phyloP scores from a whole-genome alignment of 2,113 vertebrate genomes.

The Pica pica region DNA sequence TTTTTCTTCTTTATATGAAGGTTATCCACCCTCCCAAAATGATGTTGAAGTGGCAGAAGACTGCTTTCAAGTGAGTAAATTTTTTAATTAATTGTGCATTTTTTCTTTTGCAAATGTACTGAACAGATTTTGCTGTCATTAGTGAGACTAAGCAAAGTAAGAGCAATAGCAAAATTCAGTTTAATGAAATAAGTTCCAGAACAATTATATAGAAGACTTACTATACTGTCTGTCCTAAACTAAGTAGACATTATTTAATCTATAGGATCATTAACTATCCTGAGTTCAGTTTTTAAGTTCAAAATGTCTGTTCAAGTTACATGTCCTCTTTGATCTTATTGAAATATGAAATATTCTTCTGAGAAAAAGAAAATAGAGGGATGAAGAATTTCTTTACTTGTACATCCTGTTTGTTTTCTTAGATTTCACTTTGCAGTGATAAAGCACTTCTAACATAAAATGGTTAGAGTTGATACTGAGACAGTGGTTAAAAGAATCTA shows the following conservation, averaged over 20 bases:
- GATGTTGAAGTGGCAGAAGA: constrained; percentile 82
- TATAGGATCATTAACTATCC: neutral
- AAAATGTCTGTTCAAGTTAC: neutral
- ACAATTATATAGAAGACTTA: neutral
- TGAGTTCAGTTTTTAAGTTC: neutral
- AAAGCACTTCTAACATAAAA: neutral
- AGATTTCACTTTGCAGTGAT: neutral
- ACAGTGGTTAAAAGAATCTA: neutral
- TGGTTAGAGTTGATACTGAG: neutral
- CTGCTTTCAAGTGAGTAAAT: constrained; percentile 83
- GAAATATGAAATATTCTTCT: neutral
- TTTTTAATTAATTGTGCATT: neutral
- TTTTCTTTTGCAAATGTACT: neutral
- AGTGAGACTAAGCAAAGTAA: neutral
- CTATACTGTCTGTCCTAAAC: neutral
- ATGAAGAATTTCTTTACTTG: neutral
- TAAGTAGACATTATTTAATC: neutral
- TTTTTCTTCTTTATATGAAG: constrained; percentile 54
- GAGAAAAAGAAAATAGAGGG: neutral
- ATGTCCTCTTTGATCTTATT: neutral
- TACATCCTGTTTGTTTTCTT: neutral
- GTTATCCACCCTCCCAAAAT: constrained; percentile 78
- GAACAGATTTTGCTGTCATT: neutral
- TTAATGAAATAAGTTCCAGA: neutral
- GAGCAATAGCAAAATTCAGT: neutral